These are phyloP conservation scores for Bugulina stolonifera DNA, from an alignment of 2,888 invertebrate species.

Conservation along the genomic window DNA sequence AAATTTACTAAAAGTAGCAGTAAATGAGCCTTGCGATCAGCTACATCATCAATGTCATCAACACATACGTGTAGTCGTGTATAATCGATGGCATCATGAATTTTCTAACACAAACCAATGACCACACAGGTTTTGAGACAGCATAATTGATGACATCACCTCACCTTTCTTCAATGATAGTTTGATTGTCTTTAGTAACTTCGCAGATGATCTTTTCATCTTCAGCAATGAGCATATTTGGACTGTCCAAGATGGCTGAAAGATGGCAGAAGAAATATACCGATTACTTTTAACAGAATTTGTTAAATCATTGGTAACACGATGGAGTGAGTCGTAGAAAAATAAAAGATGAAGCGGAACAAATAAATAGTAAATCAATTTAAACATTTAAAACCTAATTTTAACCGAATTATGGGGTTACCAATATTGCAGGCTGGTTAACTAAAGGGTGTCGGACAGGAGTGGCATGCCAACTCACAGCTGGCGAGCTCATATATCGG, in stretches of 20 bases:
- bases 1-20: too few species aligned
- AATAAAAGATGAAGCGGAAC: too few species aligned
- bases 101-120: too few species aligned
- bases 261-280: background rate
- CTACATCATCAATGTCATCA: background rate
- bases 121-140: too few species aligned
- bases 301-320: too few species aligned
- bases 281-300: too few species aligned
- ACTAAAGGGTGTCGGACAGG: background rate
- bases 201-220: slow-evolving; percentile 59
- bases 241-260: slow-evolving; percentile 42
- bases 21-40: too few species aligned
- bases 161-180: slow-evolving; percentile 57
- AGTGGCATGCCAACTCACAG: background rate
- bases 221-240: slow-evolving; percentile 57
- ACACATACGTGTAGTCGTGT: too few species aligned
- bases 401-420: too few species aligned
- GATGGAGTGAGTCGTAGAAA: too few species aligned
- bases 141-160: slow-evolving; percentile 28
- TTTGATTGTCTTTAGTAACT: slow-evolving; percentile 53
- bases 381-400: too few species aligned
- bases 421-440: background rate
- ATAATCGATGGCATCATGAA: too few species aligned
- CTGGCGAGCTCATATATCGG: slow-evolving; percentile 17
- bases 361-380: background rate